Evolutionary conservation across 2,113 vertebrate genomes (phyloP), one percentile per base, ranked within the genome.

Genomic region (Riparia riparia): DNA sequence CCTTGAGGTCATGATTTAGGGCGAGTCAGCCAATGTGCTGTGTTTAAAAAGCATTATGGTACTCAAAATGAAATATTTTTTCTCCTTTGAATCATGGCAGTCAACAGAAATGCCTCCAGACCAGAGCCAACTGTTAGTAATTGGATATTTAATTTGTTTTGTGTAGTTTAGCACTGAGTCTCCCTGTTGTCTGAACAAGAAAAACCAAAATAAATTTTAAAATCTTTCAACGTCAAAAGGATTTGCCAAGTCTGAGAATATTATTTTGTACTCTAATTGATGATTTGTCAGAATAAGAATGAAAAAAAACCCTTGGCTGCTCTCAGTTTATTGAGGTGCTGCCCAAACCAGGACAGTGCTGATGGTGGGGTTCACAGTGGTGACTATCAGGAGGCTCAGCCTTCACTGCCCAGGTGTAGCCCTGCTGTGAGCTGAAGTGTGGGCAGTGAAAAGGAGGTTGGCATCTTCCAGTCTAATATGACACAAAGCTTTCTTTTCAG

Each of bases 31-130:
- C 95, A 92, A 17, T 53, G 63, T 81, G 56, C 85, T 78, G 44
- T 78, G 56, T 81, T 95, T 93, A 29, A 90, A 95, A 93, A 94
- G 68, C 56, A 74, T 74, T 93, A 70, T 2, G 2, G 51, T 74
- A 58, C 28, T 93, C 71, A 96, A 93, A 95, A 88, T 78, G 44
- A 94, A 95, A 95, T 83, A 2, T 49, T 81, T 83, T 85, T 91
- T 68, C 71, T 81, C 65, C 80, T 90, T 92, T 92, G 88, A 90
- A 94, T 77, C 56, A 54, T 1, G 0, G 57, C 82, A 96, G 82
- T 74, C 88, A 90, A 81, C 41, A 82, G 92, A 96, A 96, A 93
- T 89, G 72, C 90, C 95, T 95, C 83, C 90, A 94, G 74, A 82
- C 29, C 71, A 68, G 72, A 94, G 58, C 74, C 82, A 95, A 96